A percentile compares a stretch with the other conserved stretches of the same genome.
These are phyloP conservation scores for Cephus pygmeus DNA, from an alignment of 2,888 invertebrate genomes.

Conservation along the genomic window DNA sequence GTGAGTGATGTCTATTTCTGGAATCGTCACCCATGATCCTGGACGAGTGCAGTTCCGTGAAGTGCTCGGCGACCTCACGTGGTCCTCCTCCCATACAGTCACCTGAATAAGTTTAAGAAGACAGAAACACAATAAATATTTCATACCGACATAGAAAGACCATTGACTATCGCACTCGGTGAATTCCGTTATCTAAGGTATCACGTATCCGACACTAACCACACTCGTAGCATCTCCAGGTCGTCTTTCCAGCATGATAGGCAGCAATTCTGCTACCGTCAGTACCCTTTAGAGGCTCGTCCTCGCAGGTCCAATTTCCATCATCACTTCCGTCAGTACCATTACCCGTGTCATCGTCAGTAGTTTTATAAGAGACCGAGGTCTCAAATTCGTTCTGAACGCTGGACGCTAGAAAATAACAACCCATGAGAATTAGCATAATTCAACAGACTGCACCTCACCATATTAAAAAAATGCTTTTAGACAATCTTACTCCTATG, in stretches of 20 bases:
- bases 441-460: neutral
- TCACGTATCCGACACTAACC: slow-evolving; percentile 41
- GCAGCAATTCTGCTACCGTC: slow-evolving; percentile 63
- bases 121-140: neutral
- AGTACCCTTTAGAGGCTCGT: slow-evolving; percentile 60
- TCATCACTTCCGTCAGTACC: slow-evolving; percentile 60
- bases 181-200: neutral
- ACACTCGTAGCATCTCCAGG: slow-evolving; percentile 63
- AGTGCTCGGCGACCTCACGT: slow-evolving; percentile 60
- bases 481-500: slow-evolving; percentile 60
- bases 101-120: slow-evolving; percentile 37
- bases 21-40: slow-evolving; percentile 50
- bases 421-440: neutral
- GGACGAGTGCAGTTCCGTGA: slow-evolving; percentile 57
- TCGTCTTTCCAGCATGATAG: slow-evolving; percentile 58
- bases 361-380: slow-evolving; percentile 56
- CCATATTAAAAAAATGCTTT: slow-evolving; percentile 15
- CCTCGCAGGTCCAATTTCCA: slow-evolving; percentile 62
- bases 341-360: slow-evolving; percentile 58
- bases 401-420: slow-evolving; percentile 52
- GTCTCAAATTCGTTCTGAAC: slow-evolving; percentile 64
- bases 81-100: slow-evolving; percentile 59
- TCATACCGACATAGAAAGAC: neutral
- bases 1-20: slow-evolving; percentile 47
- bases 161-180: neutral